Percentiles rank a stretch among this genome's conserved stretches.
Evolutionary conservation across 2,113 vertebrate species (phyloP).

Genomic region (Lethenteron reissneri): DNA sequence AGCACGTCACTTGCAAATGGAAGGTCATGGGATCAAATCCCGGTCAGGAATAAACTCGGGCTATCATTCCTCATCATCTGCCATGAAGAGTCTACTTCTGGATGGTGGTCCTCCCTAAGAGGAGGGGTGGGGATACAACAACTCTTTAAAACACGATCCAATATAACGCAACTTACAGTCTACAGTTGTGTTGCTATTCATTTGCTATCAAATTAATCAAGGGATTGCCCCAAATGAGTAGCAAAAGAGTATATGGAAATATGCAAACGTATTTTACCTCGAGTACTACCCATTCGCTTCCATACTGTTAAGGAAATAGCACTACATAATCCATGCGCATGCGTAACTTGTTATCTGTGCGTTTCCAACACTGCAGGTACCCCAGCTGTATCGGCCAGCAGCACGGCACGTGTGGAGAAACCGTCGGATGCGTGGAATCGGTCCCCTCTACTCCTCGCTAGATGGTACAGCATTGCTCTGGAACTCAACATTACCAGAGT

Average conservation of each 20-base stretch:
- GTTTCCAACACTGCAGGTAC: slow-evolving; percentile 34
- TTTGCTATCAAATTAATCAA: slow-evolving; percentile 7
- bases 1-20: no score
- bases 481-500: no score
- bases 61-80: slow-evolving; percentile 7
- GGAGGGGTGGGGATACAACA: no score
- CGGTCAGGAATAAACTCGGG: not conserved
- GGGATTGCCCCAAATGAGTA: no score
- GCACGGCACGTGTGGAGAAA: slow-evolving; percentile 74
- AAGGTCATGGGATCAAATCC: not conserved
- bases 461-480: slow-evolving; percentile 36
- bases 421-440: slow-evolving; percentile 78
- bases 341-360: no score
- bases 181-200: not conserved
- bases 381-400: slow-evolving; percentile 79
- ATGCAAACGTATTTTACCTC: not conserved
- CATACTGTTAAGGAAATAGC: not conserved
- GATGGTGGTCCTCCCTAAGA: no score
- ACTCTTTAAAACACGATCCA: no score
- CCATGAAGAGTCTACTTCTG: not conserved
- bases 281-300: not conserved
- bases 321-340: not conserved
- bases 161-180: no score
- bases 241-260: no score
- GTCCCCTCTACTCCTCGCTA: slow-evolving; percentile 69